Evolutionary conservation across 2,797 vertebrate genomes (phyloP).

Genomic region (Bovichtus diacanthus): DNA sequence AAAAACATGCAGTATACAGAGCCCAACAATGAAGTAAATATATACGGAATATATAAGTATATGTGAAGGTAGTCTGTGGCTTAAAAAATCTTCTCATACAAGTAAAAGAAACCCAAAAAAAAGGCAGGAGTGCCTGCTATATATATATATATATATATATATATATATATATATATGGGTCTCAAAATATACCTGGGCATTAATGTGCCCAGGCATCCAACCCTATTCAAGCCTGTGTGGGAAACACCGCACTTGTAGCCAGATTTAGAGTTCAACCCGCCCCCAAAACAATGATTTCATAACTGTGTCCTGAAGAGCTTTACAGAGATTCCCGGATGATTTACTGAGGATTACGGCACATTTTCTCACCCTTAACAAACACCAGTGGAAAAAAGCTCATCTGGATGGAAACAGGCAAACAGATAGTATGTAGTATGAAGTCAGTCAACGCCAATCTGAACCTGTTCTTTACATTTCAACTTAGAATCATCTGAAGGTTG

Average conservation of each 20-base stretch:
- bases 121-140: constrained; percentile 10
- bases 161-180: constrained; percentile 38
- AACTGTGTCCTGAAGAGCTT: constrained; percentile 51
- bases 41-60: neutral
- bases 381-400: constrained; percentile 30
- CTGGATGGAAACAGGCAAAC: constrained; percentile 37
- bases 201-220: constrained; percentile 43
- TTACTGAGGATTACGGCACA: constrained; percentile 42
- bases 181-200: constrained; percentile 52
- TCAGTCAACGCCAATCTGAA: neutral
- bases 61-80: neutral
- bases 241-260: constrained; percentile 55
- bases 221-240: constrained; percentile 49
- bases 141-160: constrained; percentile 41
- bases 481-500: constrained; percentile 3
- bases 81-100: neutral
- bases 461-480: neutral
- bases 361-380: constrained; percentile 44
- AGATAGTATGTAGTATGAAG: constrained; percentile 16
- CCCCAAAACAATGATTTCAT: constrained; percentile 66
- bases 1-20: neutral
- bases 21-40: neutral
- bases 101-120: constrained; percentile 23
- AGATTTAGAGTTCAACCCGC: constrained; percentile 59
- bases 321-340: constrained; percentile 34